Base-by-base conservation (phyloP, 2,113 vertebrate species). In the Corythoichthys haematopterus region DNA sequence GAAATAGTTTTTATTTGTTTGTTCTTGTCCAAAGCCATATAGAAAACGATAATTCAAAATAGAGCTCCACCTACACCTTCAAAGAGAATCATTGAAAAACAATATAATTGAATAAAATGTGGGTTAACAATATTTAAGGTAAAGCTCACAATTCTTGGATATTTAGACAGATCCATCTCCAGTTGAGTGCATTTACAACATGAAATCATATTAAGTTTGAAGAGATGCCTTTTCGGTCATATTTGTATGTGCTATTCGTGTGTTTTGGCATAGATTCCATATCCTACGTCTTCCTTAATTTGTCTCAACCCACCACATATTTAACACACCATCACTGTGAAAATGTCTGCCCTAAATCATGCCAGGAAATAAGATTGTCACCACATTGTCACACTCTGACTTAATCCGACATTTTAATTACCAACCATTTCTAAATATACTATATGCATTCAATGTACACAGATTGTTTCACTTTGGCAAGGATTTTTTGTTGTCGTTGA, bases 271-370 rank as follows among this genome's bases (percentile, higher is more conserved):
- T 63, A n/a, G 58, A 38, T 66, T 64, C 59, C 5, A 64, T 52
- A 59, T 47, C n/a, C 40, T 53, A 68, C 61, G 56, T 70, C 64
- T 74, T 15, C 66, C 53, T 64, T 37, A 45, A 36, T 47, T 45
- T 70, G 50, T 61, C 11, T 74, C 59, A 69, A 40, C 53, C 1
- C 10, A 63, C 53, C 66, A 64, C 68, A 40, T 14, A 37, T 56
- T 56, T 56, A 56, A 12, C 28, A 36, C 53, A 35, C 53, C 3
- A 36, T 36, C 20, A 33, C 52, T 28, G 52, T 28, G 52, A 33
- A 9, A 55, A 55, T 20, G 2, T 33, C 52, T 55, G 52, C 20
- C 20, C 20, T 33, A 6, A 55, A 28, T 56, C 33, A 57, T 5
- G 33, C 12, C 33, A 57, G 33, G 11, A 56, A 56, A 35, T 35